Base-by-base conservation (phyloP, 2,797 vertebrate genomes). In the Lagodon rhomboides region DNA sequence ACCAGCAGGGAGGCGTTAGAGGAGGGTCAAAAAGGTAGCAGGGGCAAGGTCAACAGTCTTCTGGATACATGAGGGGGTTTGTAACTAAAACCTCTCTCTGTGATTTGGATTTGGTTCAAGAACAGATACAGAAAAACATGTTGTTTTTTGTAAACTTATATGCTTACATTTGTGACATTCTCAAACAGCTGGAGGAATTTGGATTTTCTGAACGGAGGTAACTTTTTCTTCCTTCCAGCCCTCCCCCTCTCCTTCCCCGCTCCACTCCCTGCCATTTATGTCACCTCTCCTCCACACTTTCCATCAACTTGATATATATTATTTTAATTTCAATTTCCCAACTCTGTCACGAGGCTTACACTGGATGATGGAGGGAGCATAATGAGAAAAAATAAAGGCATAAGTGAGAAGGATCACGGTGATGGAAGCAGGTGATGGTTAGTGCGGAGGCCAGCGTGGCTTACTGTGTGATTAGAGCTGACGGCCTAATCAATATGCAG, bases 21-120 rank as follows among this genome's bases (percentile, higher is more conserved):
- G 9, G 22, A 71, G 55, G 75, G 79, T 87, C 68, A 80, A 63
- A 75, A 69, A 64, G 67, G 69, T 65, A 85, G 47, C 3, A 9
- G 43, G 58, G 61, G 61, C 55, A 5, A 27, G 65, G 65, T 75
- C 63, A 30, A 53, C 43, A 55, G 63, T 55, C 27, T 30, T 67
- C 23, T 61, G 34, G 47, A 60, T 25, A 27, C 15, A 8, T 15
- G 63, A n/a, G 13, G 13, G n/a, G n/a, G 23, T 63, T 63, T 74
- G 34, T 20, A n/a, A 23, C 8, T 62, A 18, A 6, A 65, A 10
- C 7, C 44, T 63, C 12, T 3, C 22, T 56, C 44, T 34, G 23
- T 25, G 47, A 68, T 68, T 70, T 50, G 59, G 22, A 25, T 46
- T 50, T 43, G 10, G 25, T 38, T 18, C 6, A 43, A 51, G 18